These are phyloP conservation scores for Leptopilina myrica DNA, from an alignment of 2,888 invertebrate species.

Conservation along the genomic window DNA sequence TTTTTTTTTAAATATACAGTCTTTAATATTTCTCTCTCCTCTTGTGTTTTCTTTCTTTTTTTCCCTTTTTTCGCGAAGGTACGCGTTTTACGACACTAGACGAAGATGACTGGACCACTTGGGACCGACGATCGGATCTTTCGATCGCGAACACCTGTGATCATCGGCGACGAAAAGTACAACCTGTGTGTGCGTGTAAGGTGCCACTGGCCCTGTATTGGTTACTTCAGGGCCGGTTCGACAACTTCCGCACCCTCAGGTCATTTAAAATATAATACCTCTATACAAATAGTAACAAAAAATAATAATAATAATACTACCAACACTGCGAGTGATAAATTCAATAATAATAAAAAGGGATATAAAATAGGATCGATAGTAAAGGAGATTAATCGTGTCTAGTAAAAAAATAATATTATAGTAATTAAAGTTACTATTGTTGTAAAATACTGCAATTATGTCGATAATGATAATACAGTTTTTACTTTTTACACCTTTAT, in stretches of 20 bases:
- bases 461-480: too few species aligned
- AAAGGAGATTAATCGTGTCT: too few species aligned
- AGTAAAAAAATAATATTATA: too few species aligned
- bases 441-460: too few species aligned
- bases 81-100: slow-evolving; percentile 11
- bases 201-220: slow-evolving; percentile 17
- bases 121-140: slow-evolving; percentile 30
- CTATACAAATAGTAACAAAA: not conserved
- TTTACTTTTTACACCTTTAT: too few species aligned
- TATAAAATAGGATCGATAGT: too few species aligned
- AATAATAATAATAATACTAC: not conserved
- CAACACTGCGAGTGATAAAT: too few species aligned
- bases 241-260: slow-evolving; percentile 12
- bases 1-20: too few species aligned
- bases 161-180: slow-evolving; percentile 34
- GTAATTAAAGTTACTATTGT: too few species aligned
- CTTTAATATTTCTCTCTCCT: too few species aligned
- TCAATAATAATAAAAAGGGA: too few species aligned
- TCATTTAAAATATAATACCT: not conserved
- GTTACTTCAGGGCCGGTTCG: slow-evolving; percentile 23
- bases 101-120: slow-evolving; percentile 8
- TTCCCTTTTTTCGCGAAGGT: not conserved
- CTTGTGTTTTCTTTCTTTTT: too few species aligned
- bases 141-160: slow-evolving; percentile 43
- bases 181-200: slow-evolving; percentile 7